Evolutionary conservation across 2,113 vertebrate genomes (phyloP).

Genomic region (Rhadina sibilatrix): DNA sequence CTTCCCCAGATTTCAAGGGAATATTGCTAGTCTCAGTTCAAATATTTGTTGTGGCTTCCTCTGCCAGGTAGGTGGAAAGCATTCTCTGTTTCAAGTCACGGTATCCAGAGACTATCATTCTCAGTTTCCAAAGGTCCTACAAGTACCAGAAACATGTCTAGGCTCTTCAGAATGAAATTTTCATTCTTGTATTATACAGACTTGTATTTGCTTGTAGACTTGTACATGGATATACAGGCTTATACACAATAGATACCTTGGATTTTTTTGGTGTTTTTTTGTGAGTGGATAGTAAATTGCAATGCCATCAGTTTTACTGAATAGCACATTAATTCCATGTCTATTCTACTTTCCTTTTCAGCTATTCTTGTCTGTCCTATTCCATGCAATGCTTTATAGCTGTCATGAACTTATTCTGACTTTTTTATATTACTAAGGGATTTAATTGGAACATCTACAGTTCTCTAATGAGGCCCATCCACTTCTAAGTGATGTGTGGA

Average conservation of each 20-base stretch:
- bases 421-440: neutral
- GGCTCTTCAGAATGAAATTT: neutral
- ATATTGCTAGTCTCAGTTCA: neutral
- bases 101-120: neutral
- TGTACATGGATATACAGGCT: neutral
- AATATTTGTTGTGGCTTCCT: neutral
- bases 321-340: neutral
- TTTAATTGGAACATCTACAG: neutral
- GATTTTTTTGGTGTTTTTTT: neutral
- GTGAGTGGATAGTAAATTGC: neutral
- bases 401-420: neutral
- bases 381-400: neutral
- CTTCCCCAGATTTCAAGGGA: neutral
- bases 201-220: neutral
- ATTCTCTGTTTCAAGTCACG: neutral
- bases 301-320: neutral
- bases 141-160: neutral
- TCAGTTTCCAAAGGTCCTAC: neutral
- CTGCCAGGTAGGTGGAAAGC: neutral
- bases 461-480: neutral
- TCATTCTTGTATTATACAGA: neutral
- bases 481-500: neutral
- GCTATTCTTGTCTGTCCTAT: neutral
- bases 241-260: accelerated
- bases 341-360: neutral